A percentile compares a stretch with the other conserved stretches of the same genome.
phyloP scores from a whole-genome alignment of 23 tunicate genomes.

The Trididemnum nubilum region DNA sequence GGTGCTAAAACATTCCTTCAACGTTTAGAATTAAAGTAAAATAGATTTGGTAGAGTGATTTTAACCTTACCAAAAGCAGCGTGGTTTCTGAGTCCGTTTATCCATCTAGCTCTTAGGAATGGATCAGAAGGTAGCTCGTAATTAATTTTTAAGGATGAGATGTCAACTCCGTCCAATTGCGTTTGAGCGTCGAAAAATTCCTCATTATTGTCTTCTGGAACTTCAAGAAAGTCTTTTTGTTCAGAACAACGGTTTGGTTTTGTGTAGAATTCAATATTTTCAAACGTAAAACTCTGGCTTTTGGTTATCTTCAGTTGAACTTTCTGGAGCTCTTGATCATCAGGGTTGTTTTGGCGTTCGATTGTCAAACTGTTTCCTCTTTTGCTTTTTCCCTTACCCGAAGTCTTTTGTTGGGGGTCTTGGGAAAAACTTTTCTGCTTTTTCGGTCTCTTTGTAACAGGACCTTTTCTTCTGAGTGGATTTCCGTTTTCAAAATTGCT shows the following conservation, averaged over 20 bases:
- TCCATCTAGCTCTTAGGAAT: neutral
- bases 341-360: neutral
- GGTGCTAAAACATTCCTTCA: too few relatives aligned
- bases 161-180: neutral
- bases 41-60: too few relatives aligned
- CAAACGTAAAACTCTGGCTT: neutral
- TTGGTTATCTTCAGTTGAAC: neutral
- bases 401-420: too few relatives aligned
- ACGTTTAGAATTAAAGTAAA: too few relatives aligned
- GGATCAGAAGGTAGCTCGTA: constrained; percentile 43
- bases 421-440: too few relatives aligned
- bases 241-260: neutral
- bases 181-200: neutral
- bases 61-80: too few relatives aligned
- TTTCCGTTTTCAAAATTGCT: too few relatives aligned
- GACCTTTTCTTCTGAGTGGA: too few relatives aligned
- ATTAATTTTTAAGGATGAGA: neutral
- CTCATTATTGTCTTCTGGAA: neutral
- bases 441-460: too few relatives aligned
- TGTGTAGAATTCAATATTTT: neutral
- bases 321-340: too few relatives aligned
- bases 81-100: neutral
- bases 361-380: neutral
- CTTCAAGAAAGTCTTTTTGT: neutral
- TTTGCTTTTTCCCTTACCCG: too few relatives aligned